Conservation (phyloP, 2,888 invertebrate species). For the Agapostemon virescens region DNA sequence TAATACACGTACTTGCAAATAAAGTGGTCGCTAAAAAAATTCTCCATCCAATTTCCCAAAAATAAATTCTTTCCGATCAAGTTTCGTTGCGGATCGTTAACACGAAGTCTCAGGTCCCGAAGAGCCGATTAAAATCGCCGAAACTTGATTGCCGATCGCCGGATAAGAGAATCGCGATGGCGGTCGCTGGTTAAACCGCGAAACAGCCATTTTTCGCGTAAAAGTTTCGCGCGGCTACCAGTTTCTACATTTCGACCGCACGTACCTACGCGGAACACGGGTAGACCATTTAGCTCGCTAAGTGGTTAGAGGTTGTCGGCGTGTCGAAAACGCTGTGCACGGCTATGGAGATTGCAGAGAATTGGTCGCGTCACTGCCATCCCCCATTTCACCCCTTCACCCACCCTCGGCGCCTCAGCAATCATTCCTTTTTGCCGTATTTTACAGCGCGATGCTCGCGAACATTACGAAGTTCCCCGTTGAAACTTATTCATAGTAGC, state of each 20-base stretch:
- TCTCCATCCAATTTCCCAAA: no score
- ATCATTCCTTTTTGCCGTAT: background rate
- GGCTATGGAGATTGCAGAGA: constrained; percentile 17
- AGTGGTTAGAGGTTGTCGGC: constrained; percentile 36
- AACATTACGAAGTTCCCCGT: background rate
- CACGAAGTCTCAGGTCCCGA: no score
- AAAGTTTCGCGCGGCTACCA: constrained; percentile 16
- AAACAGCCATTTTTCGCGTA: constrained; percentile 42
- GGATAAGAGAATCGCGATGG: background rate
- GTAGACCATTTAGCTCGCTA: constrained; percentile 42
- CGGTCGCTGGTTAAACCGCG: constrained; percentile 27
- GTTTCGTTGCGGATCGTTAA: no score
- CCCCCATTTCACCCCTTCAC: background rate
- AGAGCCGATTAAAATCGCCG: no score
- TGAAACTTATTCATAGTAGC: constrained; percentile 1
- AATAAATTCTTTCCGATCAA: no score
- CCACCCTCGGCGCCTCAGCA: background rate
- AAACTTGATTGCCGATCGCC: background rate
- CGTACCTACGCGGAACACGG: constrained; percentile 29
- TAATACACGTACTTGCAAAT: no score
- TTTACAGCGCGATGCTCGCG: background rate
- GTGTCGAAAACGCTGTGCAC: constrained; percentile 39
- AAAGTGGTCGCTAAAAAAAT: no score
- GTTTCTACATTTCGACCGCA: constrained; percentile 45
- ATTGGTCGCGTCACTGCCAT: background rate